Percentiles rank a stretch among this genome's conserved stretches.
Conservation (phyloP, 2,113 vertebrate species). For the Edolisoma coerulescens region DNA sequence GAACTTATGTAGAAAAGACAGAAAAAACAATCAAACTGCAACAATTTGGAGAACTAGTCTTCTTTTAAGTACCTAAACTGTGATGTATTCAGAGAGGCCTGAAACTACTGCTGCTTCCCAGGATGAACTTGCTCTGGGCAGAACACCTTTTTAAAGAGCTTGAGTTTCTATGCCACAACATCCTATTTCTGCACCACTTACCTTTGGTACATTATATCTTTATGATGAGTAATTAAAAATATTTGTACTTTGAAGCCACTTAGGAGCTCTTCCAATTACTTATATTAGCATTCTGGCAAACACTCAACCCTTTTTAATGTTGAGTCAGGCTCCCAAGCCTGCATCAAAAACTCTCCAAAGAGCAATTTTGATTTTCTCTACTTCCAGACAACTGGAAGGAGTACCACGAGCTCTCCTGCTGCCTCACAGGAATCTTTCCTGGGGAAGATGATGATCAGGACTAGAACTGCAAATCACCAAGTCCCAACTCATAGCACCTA, state of each 20-base stretch:
- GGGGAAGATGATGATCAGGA: rapidly evolving
- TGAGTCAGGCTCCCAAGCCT: neutral
- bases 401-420: rapidly evolving
- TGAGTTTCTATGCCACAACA: neutral
- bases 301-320: neutral
- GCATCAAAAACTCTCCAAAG: neutral
- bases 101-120: neutral
- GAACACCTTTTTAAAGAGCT: neutral
- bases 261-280: constrained; percentile 46
- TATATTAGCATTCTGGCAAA: constrained; percentile 46
- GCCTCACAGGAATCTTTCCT: neutral
- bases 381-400: neutral
- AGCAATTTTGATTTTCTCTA: neutral
- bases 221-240: constrained; percentile 43
- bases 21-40: neutral
- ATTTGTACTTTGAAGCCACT: constrained; percentile 41
- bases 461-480: neutral
- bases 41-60: neutral
- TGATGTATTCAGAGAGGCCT: neutral
- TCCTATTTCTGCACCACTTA: neutral
- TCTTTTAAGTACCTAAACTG: neutral
- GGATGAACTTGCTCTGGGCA: neutral
- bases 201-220: neutral
- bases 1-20: neutral
- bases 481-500: neutral